Percentiles rank a stretch among this genome's conserved stretches.
Evolutionary conservation across 1,140 invertebrate species (phyloP).

Genomic region (Ooceraea biroi): DNA sequence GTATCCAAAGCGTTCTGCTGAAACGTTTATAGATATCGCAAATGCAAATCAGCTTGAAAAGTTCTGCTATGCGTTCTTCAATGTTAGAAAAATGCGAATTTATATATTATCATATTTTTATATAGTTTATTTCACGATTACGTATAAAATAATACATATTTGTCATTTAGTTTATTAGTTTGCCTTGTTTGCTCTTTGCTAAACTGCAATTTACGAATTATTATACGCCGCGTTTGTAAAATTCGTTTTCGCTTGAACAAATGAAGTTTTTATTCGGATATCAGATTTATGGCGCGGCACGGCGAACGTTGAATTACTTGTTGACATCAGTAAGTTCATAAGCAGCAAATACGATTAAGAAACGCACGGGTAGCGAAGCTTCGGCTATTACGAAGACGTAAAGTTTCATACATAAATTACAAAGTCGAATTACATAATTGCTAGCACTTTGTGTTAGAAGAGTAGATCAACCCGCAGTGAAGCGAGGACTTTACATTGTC

Average conservation of each 20-base stretch:
- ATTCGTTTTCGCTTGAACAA: not conserved
- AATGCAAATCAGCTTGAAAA: not conserved
- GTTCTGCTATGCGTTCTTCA: not conserved
- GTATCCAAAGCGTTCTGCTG: too few relatives aligned
- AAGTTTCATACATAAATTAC: constrained; percentile 48
- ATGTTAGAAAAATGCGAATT: not conserved
- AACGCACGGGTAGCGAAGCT: constrained; percentile 24
- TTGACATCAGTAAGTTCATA: constrained; percentile 20
- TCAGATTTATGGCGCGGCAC: not conserved
- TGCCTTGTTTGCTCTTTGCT: not conserved
- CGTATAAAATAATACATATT: not conserved
- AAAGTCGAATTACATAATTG: constrained; percentile 44
- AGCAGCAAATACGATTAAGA: constrained; percentile 33
- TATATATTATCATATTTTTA: not conserved
- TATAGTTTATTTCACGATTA: not conserved
- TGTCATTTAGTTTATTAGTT: too few relatives aligned
- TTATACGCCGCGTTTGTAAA: constrained; percentile 3
- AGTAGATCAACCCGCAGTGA: not conserved
- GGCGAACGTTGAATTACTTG: constrained; percentile 25
- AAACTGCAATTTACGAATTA: constrained; percentile 1
- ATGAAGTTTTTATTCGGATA: constrained; percentile 14
- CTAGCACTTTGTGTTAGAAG: not conserved
- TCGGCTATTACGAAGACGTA: constrained; percentile 25
- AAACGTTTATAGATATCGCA: not conserved
- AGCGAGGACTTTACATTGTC: not conserved